These are phyloP conservation scores for Ophioderma brevispina DNA, from an alignment of 35 echinoderm and acorn worm species.

Conservation along the genomic window DNA sequence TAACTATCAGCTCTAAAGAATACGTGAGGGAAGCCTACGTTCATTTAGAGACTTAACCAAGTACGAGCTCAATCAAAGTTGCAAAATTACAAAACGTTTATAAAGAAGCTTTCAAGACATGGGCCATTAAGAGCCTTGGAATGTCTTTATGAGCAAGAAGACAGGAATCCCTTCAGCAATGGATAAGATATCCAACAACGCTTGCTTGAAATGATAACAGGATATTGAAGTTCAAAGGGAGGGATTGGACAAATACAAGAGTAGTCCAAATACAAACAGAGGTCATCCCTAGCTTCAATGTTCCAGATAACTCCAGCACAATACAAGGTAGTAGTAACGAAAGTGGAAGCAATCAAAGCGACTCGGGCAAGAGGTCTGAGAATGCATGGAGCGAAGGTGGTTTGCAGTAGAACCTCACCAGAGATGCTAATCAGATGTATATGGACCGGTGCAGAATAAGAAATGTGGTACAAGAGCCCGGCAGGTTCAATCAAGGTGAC, in stretches of 20 bases:
- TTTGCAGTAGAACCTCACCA: not conserved
- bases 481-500: not conserved
- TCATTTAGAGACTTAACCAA: not conserved
- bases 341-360: not conserved
- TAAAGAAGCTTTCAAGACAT: not conserved
- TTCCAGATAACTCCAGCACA: no score
- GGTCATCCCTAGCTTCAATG: no score
- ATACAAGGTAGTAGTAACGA: no score
- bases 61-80: not conserved
- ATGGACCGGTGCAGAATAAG: not conserved
- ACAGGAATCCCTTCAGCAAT: not conserved
- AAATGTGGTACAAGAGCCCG: not conserved
- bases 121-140: not conserved
- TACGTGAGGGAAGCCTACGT: not conserved
- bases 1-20: not conserved
- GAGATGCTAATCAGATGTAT: not conserved
- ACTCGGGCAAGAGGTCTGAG: not conserved
- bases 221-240: not conserved
- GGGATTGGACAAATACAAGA: not conserved
- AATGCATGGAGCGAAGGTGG: not conserved
- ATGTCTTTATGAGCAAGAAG: not conserved
- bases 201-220: not conserved
- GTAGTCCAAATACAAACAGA: not conserved
- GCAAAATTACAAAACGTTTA: not conserved
- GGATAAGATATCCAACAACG: not conserved